phyloP scores from a whole-genome alignment of 2,113 vertebrate species.

The Rhinoderma darwinii region DNA sequence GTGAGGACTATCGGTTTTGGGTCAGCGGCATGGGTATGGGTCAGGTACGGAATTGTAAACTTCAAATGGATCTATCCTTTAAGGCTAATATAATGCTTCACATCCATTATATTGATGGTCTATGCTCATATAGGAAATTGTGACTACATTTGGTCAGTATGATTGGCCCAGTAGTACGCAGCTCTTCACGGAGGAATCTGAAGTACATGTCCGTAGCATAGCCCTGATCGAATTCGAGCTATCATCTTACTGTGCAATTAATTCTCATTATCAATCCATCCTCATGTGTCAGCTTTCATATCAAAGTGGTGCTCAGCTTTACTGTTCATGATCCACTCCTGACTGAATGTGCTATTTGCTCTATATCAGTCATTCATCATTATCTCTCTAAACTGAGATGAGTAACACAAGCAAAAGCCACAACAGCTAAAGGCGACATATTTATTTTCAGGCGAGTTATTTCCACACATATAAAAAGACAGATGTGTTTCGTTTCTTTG shows the following conservation, averaged over 20 bases:
- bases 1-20: no score
- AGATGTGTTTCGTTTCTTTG: background rate
- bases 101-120: background rate
- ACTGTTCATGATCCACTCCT: background rate
- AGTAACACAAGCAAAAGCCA: slow-evolving; percentile 20
- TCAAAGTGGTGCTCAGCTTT: background rate
- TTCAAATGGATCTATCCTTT: no score
- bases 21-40: no score
- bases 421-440: slow-evolving; percentile 20
- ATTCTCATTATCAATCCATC: background rate
- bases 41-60: no score
- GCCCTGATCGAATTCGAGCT: background rate
- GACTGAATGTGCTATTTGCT: background rate
- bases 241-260: background rate
- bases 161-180: background rate
- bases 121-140: no score
- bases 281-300: slow-evolving; percentile 21
- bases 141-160: background rate
- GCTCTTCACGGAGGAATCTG: background rate
- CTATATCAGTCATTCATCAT: slow-evolving; percentile 43
- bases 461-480: slow-evolving; percentile 6
- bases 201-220: background rate
- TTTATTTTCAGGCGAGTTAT: background rate
- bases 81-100: background rate
- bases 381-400: slow-evolving; percentile 15